phyloP scores from a whole-genome alignment of 2,797 vertebrate species.

The Acanthis flammea region DNA sequence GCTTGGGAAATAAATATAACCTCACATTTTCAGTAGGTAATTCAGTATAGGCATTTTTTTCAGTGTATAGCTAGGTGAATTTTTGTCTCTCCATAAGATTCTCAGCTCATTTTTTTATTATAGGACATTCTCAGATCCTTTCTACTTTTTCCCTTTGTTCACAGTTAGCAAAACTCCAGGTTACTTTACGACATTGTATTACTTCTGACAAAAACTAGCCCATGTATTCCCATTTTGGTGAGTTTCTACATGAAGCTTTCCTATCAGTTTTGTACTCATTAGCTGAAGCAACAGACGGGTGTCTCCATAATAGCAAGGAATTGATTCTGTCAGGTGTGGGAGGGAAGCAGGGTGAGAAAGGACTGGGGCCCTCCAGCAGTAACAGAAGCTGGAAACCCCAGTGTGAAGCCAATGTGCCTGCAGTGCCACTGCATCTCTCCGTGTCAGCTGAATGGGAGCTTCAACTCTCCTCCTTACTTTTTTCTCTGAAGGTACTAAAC shows the following conservation, averaged over 20 bases:
- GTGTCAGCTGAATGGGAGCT: neutral
- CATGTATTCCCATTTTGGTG: neutral
- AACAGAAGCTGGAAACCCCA: neutral
- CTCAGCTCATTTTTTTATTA: neutral
- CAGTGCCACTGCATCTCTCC: neutral
- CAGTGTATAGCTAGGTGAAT: neutral
- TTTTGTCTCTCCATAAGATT: neutral
- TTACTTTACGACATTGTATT: neutral
- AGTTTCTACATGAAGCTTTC: neutral
- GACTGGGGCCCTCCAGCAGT: neutral
- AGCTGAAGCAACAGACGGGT: neutral
- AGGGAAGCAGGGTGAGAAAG: neutral
- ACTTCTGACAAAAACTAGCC: neutral
- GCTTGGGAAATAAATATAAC: neutral
- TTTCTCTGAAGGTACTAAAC: neutral
- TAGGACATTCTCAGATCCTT: neutral
- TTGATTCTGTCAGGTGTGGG: neutral
- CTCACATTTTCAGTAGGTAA: neutral
- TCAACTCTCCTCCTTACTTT: neutral
- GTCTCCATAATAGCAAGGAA: neutral
- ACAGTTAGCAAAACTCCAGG: neutral
- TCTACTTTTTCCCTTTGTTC: neutral
- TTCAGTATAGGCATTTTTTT: neutral
- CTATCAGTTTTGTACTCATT: neutral
- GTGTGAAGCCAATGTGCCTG: rapidly evolving